Evolutionary conservation across 2,797 vertebrate species (phyloP).

Genomic region (Sandelia bainsii): DNA sequence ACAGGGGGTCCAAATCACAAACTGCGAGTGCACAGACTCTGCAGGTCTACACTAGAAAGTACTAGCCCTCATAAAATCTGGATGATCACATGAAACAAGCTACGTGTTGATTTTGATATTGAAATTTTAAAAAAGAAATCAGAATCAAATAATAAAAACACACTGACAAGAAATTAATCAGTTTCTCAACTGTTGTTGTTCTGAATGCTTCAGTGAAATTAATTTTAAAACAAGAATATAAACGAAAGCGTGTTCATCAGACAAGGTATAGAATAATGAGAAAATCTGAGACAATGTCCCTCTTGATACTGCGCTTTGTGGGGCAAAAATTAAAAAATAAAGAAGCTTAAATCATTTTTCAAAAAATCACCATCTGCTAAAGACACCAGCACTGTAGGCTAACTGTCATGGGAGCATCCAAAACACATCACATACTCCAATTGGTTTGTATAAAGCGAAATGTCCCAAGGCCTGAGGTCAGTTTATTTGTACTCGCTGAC

Average conservation of each 20-base stretch:
- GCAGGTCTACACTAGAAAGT: slow-evolving; percentile 38
- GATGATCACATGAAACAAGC: slow-evolving; percentile 18
- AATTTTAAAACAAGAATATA: not conserved
- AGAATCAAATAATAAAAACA: not conserved
- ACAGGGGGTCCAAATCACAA: slow-evolving; percentile 55
- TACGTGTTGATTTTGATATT: slow-evolving; percentile 13
- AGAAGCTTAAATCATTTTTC: slow-evolving; percentile 37
- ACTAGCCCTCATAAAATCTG: slow-evolving; percentile 19
- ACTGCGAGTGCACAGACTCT: slow-evolving; percentile 48
- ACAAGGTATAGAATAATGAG: slow-evolving; percentile 6
- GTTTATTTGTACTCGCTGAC: slow-evolving; percentile 73
- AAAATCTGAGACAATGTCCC: not conserved
- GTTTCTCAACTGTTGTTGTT: not conserved
- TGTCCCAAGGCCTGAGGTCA: slow-evolving; percentile 63
- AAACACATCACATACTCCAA: slow-evolving; percentile 66
- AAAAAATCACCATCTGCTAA: slow-evolving; percentile 66
- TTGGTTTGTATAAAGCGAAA: slow-evolving; percentile 57
- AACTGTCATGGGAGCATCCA: slow-evolving; percentile 63
- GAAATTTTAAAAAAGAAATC: not conserved
- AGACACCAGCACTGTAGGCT: slow-evolving; percentile 59
- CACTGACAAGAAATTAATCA: not conserved
- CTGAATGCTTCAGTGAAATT: slow-evolving; percentile 12
- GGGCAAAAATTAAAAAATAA: not conserved
- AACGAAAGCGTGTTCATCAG: not conserved
- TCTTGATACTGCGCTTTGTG: slow-evolving; percentile 11